Conservation (phyloP, 2,797 vertebrate genomes). For the Myioborus miniatus region DNA sequence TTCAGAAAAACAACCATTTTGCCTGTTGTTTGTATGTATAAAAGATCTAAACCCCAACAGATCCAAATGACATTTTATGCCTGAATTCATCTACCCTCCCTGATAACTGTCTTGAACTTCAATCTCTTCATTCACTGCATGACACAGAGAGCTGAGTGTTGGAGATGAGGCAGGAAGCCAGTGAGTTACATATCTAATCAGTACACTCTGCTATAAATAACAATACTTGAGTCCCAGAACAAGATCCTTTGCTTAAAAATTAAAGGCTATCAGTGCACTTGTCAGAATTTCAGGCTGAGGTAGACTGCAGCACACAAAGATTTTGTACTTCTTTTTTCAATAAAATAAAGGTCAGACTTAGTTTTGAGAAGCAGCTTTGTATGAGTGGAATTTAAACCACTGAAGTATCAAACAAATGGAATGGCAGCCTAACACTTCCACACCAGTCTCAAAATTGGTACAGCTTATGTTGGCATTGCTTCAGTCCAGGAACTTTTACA, state of each 20-base stretch:
- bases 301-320: background rate
- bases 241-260: conserved; percentile 6
- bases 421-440: background rate
- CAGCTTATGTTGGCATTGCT: background rate
- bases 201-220: background rate
- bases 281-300: background rate
- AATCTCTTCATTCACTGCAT: background rate
- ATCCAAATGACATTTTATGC: background rate
- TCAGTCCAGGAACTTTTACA: background rate
- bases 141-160: background rate
- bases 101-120: background rate
- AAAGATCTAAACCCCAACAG: background rate
- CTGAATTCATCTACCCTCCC: background rate
- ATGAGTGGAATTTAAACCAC: background rate
- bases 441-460: background rate
- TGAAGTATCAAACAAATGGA: background rate
- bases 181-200: background rate
- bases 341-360: background rate
- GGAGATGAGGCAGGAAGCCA: conserved; percentile 8
- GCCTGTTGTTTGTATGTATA: background rate
- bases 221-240: background rate
- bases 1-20: background rate
- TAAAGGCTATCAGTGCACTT: background rate
- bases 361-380: background rate
- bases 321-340: background rate